These are phyloP conservation scores for Chrysocyon brachyurus DNA, from an alignment of 2,797 vertebrate genomes.

Conservation along the genomic window DNA sequence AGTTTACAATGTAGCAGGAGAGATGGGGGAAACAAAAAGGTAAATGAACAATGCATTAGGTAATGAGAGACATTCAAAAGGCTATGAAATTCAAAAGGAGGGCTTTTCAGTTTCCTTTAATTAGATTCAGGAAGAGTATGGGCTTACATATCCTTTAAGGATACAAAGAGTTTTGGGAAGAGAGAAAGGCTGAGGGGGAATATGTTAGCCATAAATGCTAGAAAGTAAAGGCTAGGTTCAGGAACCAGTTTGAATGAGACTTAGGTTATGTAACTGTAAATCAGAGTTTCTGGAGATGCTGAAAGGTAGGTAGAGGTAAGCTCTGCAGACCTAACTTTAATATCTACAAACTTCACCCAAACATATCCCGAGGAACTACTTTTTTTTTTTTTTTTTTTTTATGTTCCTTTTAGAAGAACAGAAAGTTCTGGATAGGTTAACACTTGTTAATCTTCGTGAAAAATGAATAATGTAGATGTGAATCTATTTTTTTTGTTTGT, in stretches of 20 bases:
- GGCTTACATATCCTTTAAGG: neutral
- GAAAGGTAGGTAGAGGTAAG: neutral
- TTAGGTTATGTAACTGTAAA: neutral
- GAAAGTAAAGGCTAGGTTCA: neutral
- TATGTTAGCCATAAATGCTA: neutral
- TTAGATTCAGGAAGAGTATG: neutral
- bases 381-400: neutral
- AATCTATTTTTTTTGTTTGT: neutral
- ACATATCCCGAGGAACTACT: neutral
- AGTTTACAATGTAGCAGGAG: neutral
- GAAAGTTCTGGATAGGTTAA: neutral
- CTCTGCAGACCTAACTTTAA: neutral
- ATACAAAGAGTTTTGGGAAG: neutral
- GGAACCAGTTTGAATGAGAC: neutral
- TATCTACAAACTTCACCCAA: neutral
- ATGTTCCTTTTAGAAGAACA: neutral
- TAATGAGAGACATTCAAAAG: neutral
- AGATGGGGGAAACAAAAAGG: neutral
- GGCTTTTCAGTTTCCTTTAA: constrained; percentile 9
- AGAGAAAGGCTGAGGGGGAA: neutral
- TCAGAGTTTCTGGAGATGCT: neutral
- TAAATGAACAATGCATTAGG: neutral
- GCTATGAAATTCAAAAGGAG: neutral
- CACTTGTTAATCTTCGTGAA: neutral
- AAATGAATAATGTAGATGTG: neutral